These are phyloP conservation scores for Sciaenops ocellatus DNA, from an alignment of 2,797 vertebrate species.

Conservation along the genomic window DNA sequence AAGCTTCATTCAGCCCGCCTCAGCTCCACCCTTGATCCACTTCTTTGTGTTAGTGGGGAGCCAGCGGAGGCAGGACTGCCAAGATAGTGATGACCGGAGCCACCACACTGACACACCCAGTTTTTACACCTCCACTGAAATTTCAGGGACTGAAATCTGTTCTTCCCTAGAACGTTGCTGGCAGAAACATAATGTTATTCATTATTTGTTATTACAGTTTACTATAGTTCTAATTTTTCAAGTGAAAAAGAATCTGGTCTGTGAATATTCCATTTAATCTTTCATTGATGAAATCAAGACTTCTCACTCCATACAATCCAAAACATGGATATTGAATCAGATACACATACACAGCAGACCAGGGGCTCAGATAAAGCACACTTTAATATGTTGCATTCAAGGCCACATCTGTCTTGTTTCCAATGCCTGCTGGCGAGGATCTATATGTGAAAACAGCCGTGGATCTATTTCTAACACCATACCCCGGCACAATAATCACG, in stretches of 20 bases:
- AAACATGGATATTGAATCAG: constrained; percentile 11
- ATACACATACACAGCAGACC: neutral
- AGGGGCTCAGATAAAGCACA: neutral
- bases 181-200: no score
- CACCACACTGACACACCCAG: no score
- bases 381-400: constrained; percentile 1
- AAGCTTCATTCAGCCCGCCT: no score
- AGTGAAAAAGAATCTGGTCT: neutral
- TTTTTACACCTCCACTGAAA: no score
- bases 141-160: no score
- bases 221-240: neutral
- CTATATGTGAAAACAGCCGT: constrained; percentile 26
- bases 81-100: no score
- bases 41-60: no score
- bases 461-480: constrained; percentile 36
- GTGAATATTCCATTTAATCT: neutral
- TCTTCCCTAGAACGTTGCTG: no score
- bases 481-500: constrained; percentile 30
- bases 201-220: no score
- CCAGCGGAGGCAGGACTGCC: no score
- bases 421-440: constrained; percentile 22
- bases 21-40: no score
- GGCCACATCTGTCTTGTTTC: constrained; percentile 38
- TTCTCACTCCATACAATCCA: neutral
- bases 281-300: neutral